A percentile compares a stretch with the other conserved stretches of the same genome.
Evolutionary conservation across 2,888 invertebrate genomes (phyloP).

Genomic region (Amphipoea oculea): DNA sequence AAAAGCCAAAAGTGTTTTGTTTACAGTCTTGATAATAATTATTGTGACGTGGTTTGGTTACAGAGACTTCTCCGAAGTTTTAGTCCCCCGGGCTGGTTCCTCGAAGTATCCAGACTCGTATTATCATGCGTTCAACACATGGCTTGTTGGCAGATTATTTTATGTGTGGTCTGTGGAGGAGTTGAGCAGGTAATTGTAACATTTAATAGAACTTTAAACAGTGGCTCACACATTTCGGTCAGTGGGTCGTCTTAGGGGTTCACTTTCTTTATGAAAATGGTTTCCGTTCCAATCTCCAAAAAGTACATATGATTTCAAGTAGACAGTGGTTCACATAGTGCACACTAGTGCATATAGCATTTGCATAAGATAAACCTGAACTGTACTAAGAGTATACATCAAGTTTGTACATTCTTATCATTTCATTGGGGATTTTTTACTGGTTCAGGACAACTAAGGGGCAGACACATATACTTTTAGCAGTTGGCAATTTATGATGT

Average conservation of each 20-base stretch:
- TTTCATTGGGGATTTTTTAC: neutral
- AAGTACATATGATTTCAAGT: neutral
- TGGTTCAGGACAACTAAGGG: neutral
- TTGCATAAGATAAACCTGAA: neutral
- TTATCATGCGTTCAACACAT: constrained; percentile 91
- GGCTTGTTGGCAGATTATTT: constrained; percentile 93
- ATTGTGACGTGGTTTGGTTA: constrained; percentile 56
- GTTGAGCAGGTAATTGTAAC: constrained; percentile 82
- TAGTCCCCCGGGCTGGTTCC: constrained; percentile 87
- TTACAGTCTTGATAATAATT: neutral
- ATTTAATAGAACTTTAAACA: neutral
- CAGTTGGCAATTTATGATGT: neutral
- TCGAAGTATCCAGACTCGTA: constrained; percentile 84
- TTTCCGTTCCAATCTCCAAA: neutral
- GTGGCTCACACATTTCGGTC: neutral
- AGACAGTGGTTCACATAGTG: neutral
- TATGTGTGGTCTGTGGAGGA: constrained; percentile 91
- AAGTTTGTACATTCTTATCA: neutral
- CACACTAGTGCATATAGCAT: too few species aligned
- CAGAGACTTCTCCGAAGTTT: constrained; percentile 89
- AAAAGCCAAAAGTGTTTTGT: neutral
- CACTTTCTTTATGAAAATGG: neutral
- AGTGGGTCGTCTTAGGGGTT: too few species aligned
- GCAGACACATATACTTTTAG: too few species aligned
- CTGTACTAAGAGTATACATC: neutral